phyloP scores from a whole-genome alignment of 2,888 invertebrate genomes.

The Torymus auratus region DNA sequence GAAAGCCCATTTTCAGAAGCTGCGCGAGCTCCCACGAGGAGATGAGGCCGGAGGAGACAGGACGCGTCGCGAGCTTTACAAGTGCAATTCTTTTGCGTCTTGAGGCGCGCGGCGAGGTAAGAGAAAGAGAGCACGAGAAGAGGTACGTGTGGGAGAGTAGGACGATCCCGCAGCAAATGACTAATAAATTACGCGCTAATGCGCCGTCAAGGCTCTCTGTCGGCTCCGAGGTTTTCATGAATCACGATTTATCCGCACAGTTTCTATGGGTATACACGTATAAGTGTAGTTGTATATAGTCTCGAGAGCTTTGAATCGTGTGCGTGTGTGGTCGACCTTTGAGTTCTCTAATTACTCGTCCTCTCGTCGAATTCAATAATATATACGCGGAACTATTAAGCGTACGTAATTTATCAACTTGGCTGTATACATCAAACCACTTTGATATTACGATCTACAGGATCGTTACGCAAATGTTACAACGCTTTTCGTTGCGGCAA shows the following conservation, averaged over 20 bases:
- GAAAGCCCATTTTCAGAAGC: conserved; percentile 14
- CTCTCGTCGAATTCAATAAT: no score
- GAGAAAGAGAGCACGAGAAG: not conserved
- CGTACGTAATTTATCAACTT: no score
- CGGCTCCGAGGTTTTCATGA: conserved; percentile 1
- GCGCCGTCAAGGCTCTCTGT: not conserved
- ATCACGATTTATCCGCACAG: not conserved
- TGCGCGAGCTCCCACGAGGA: not conserved
- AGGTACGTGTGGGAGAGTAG: not conserved
- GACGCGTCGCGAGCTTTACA: not conserved
- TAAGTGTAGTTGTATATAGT: no score
- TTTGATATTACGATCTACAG: no score
- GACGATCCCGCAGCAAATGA: not conserved
- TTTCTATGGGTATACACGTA: not conserved
- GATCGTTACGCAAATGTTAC: no score
- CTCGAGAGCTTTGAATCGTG: no score
- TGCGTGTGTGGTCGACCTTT: no score
- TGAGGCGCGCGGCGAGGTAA: no score
- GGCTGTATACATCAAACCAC: no score
- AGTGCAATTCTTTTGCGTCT: conserved; percentile 4
- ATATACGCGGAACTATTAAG: no score
- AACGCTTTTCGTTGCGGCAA: no score
- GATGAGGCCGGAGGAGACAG: not conserved
- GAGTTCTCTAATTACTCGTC: no score
- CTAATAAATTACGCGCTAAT: conserved; percentile 24